Percentiles rank a stretch among this genome's conserved stretches.
Evolutionary conservation across 2,797 vertebrate species (phyloP).

Genomic region (Phyllotis vaccarum): DNA sequence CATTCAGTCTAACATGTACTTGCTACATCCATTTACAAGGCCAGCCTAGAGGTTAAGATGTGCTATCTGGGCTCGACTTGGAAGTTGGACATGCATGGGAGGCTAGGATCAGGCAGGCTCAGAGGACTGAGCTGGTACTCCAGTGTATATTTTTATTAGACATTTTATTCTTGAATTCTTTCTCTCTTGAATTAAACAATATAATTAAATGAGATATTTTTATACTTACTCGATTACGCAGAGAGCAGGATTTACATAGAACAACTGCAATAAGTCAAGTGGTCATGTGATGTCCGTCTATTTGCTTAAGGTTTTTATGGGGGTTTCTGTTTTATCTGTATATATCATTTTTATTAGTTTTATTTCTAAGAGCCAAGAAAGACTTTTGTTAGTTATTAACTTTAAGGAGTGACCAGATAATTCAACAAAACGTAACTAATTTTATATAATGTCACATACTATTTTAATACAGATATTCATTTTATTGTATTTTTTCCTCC

Average conservation of each 20-base stretch:
- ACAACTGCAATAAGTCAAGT: neutral
- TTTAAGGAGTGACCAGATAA: neutral
- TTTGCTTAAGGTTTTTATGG: neutral
- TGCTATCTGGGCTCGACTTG: neutral
- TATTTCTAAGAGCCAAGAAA: neutral
- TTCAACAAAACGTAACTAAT: neutral
- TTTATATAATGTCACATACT: neutral
- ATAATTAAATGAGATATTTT: neutral
- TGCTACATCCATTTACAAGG: neutral
- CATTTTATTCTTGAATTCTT: neutral
- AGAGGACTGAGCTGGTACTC: too few relatives aligned
- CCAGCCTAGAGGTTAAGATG: neutral
- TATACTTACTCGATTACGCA: neutral
- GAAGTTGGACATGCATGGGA: neutral
- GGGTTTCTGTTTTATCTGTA: neutral
- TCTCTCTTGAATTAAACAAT: neutral
- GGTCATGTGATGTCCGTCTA: neutral
- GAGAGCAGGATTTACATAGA: neutral
- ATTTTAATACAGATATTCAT: neutral
- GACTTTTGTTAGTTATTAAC: conserved; percentile 1
- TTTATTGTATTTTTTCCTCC: neutral
- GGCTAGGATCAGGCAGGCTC: neutral
- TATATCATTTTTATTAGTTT: neutral
- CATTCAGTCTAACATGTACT: too few relatives aligned
- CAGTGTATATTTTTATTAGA: neutral